Conservation (phyloP, 1,140 invertebrate species). For the Drosophila melanica region DNA sequence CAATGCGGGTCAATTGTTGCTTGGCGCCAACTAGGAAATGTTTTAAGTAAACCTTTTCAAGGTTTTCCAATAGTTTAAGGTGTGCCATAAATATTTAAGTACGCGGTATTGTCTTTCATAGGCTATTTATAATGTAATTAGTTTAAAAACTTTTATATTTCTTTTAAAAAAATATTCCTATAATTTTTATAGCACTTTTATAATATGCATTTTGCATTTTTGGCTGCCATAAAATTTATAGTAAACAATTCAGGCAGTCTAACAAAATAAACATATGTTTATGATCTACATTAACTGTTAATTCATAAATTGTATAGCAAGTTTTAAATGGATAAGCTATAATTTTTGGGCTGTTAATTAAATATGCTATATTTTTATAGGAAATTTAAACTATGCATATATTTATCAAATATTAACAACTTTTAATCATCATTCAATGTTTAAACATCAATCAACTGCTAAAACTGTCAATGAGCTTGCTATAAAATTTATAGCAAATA, state of each 20-base stretch:
- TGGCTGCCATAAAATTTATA: too few relatives aligned
- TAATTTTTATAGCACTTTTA: too few relatives aligned
- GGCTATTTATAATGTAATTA: background rate
- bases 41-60: background rate
- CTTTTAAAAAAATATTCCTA: too few relatives aligned
- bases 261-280: too few relatives aligned
- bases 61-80: background rate
- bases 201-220: too few relatives aligned
- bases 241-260: too few relatives aligned
- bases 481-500: constrained; percentile 5
- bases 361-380: constrained; percentile 6
- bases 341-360: background rate
- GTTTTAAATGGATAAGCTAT: background rate
- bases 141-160: too few relatives aligned
- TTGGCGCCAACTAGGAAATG: constrained; percentile 5
- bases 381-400: too few relatives aligned
- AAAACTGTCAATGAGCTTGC: background rate
- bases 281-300: background rate
- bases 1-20: constrained; percentile 17
- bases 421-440: too few relatives aligned
- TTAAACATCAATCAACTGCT: too few relatives aligned
- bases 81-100: constrained; percentile 27
- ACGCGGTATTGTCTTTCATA: too few relatives aligned
- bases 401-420: too few relatives aligned
- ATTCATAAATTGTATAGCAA: background rate